A percentile compares a stretch with the other conserved stretches of the same genome.
Evolutionary conservation across 2,113 vertebrate species (phyloP).

Genomic region (Phalacrocorax pelagicus): DNA sequence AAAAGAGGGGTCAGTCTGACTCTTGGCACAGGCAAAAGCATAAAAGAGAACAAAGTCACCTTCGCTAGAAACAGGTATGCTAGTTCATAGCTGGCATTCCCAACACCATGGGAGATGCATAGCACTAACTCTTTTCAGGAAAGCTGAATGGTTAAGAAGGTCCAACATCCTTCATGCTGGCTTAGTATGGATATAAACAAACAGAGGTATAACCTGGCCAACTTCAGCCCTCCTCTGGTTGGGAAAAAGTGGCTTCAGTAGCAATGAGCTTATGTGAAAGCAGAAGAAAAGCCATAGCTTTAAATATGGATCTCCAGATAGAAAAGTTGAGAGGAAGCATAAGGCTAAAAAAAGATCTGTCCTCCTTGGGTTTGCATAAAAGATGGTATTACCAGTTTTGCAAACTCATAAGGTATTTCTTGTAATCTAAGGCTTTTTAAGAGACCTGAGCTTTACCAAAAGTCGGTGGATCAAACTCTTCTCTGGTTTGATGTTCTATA

Average conservation of each 20-base stretch:
- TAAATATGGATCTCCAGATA: not conserved
- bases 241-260: rapidly evolving
- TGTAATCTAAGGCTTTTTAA: not conserved
- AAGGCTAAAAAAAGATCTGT: not conserved
- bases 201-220: not conserved
- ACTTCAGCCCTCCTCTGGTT: not conserved
- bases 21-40: not conserved
- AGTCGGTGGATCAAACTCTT: not conserved
- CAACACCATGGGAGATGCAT: not conserved
- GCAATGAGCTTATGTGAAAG: not conserved
- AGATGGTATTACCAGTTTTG: not conserved
- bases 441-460: not conserved
- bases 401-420: not conserved
- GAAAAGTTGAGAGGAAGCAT: not conserved
- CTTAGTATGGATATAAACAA: not conserved
- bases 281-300: not conserved
- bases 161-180: not conserved
- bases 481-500: not conserved
- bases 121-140: not conserved
- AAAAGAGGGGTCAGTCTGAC: not conserved
- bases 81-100: not conserved
- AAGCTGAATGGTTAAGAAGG: not conserved
- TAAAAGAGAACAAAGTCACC: not conserved
- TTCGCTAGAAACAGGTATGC: rapidly evolving
- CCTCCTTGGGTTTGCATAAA: not conserved